Evolutionary conservation across 1,140 invertebrate genomes (phyloP), one percentile per base, ranked within the genome.

Genomic region (Calosoma granatense): DNA sequence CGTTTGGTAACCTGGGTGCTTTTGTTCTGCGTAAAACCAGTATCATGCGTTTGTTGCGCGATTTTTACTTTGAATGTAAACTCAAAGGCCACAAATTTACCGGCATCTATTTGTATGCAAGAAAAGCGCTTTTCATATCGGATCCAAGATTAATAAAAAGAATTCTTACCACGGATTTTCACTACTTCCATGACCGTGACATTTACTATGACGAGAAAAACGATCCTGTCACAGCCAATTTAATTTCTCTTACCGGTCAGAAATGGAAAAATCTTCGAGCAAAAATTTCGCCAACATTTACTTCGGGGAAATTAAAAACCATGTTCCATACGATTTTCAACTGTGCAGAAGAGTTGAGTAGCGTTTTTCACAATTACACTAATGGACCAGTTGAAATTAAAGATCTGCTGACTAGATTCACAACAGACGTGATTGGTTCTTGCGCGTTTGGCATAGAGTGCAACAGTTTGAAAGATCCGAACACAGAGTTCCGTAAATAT

Each of bases 361-460:
- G 22, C 20, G 36, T 39, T 14, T 20, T 30, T 41, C 23, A 23
- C 14, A 9, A 15, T 22, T 12, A 20, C 51, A 22, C 30, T 22
- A 36, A 61, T 12, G 59, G 62, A 60, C 56, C 60, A 4, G 52
- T 74, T 9, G 72, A 78, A 52, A 65, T 76, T 0, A 73, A 70
- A 61, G 67, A 71, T 17, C 58, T 76, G 0, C 65, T 76, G 20
- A 67, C 74, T 0, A 72, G 74, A 61, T 80, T 75, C 54, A 77
- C 75, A 2, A 80, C 78, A 14, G 79, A 81, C 61, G 75, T 80
- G 2, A 81, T 82, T 3, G 74, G 74, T 17, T 73, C 72, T 0
- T 79, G 76, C 60, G 77, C 75, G 12, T 81, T 81, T 63, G 81
- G 81, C 9, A 65, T 81, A 2, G 72, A 80, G 51, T 75, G 74